Conservation (phyloP, 2,113 vertebrate genomes). For the Chiloscyllium plagiosum region DNA sequence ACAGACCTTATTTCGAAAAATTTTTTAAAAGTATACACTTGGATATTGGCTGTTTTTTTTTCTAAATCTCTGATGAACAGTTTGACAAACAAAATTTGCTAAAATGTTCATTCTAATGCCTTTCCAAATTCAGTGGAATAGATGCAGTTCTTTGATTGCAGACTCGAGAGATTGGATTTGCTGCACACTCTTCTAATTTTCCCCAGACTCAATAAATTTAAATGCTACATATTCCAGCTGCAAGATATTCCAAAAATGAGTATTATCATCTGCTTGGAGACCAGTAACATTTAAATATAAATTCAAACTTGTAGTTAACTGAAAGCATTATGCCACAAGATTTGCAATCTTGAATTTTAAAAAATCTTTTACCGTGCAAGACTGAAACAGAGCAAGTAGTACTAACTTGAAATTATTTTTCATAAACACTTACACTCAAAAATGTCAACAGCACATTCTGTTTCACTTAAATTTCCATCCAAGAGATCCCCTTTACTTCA, state of each 20-base stretch:
- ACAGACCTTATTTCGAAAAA: background rate
- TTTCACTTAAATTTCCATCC: background rate
- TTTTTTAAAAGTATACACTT: background rate
- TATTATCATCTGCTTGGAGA: background rate
- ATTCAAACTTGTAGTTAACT: background rate
- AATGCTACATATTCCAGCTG: background rate
- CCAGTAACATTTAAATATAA: background rate
- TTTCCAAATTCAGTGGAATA: background rate
- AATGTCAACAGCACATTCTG: background rate
- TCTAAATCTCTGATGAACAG: background rate
- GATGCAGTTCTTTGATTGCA: background rate
- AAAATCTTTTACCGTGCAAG: background rate
- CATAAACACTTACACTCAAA: background rate
- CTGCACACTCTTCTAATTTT: background rate
- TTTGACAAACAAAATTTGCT: background rate
- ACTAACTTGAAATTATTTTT: background rate
- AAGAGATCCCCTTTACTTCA: too few relatives aligned
- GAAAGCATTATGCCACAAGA: background rate
- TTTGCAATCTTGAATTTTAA: background rate
- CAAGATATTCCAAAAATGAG: background rate
- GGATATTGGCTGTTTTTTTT: background rate
- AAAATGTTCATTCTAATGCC: background rate
- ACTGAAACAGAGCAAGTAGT: background rate
- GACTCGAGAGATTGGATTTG: background rate
- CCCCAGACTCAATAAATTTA: background rate